Conservation (phyloP, 2,888 invertebrate genomes). For the Euphydryas editha region DNA sequence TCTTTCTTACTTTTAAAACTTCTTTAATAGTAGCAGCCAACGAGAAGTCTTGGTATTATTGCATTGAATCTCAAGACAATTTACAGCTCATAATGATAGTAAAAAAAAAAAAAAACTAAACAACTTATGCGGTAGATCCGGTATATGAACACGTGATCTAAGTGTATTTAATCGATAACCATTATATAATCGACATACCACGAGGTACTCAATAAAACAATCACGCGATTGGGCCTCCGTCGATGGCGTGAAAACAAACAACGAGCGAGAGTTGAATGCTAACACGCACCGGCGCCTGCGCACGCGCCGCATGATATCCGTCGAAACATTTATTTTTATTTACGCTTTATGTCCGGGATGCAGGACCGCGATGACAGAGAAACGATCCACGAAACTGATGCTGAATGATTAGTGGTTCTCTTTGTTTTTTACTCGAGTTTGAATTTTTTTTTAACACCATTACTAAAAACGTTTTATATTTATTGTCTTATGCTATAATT, state of each 20-base stretch:
- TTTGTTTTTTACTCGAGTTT: conserved; percentile 23
- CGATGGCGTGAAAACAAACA: conserved; percentile 72
- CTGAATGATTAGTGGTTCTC: conserved; percentile 39
- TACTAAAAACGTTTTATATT: conserved; percentile 6
- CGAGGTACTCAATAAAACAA: conserved; percentile 65
- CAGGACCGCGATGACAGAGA: conserved; percentile 46
- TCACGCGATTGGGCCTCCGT: conserved; percentile 62
- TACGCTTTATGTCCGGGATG: conserved; percentile 63
- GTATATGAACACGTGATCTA: conserved; percentile 26
- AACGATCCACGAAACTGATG: conserved; percentile 42
- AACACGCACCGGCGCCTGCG: conserved; percentile 65
- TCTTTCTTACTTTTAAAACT: too few species aligned
- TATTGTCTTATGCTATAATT: conserved; percentile 1
- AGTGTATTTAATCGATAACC: conserved; percentile 28
- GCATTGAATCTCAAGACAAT: neutral
- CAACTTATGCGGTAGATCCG: conserved; percentile 18
- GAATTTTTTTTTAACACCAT: conserved; percentile 17
- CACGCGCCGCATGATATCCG: conserved; percentile 66
- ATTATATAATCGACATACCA: conserved; percentile 56
- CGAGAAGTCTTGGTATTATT: neutral
- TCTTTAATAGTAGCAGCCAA: neutral
- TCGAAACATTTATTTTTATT: conserved; percentile 75
- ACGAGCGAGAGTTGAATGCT: conserved; percentile 69
- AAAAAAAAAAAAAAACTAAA: conserved; percentile 28
- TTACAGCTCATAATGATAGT: neutral